A percentile compares a stretch with the other conserved stretches of the same genome.
Evolutionary conservation across 30 jellyfish, hydroid and myxozoan genomes (phyloP).

Genomic region (Rhopilema esculentum): DNA sequence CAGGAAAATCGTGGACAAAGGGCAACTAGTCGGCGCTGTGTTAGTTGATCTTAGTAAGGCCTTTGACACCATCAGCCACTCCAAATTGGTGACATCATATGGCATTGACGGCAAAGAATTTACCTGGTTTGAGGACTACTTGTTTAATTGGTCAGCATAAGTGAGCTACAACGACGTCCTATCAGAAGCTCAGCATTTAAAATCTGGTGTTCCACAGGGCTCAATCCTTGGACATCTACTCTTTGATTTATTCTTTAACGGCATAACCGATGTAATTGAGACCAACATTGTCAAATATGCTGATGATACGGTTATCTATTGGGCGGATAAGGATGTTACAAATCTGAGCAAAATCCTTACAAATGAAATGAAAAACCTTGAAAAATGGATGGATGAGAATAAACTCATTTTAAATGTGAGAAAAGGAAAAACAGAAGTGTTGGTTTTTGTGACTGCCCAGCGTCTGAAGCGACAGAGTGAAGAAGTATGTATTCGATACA

Average conservation of each 20-base stretch:
- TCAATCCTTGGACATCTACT: too few species aligned
- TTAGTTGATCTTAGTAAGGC: too few species aligned
- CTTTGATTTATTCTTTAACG: too few species aligned
- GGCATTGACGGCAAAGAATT: too few species aligned
- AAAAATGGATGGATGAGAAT: too few species aligned
- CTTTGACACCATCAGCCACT: too few species aligned
- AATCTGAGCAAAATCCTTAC: constrained; percentile 20
- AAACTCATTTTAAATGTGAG: too few species aligned
- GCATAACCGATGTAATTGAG: too few species aligned
- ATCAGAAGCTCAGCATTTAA: constrained; percentile 8
- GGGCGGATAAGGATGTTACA: constrained; percentile 7
- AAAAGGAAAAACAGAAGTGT: not conserved
- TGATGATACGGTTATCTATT: constrained; percentile 19
- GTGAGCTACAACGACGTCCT: constrained; percentile 16
- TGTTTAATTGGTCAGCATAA: constrained; percentile 7
- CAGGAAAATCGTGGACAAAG: too few species aligned
- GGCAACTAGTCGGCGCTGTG: too few species aligned
- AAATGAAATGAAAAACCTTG: not conserved
- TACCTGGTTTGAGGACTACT: too few species aligned
- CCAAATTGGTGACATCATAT: too few species aligned
- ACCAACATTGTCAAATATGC: constrained; percentile 7
- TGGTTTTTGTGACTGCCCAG: constrained; percentile 63
- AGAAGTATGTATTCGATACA: constrained; percentile 1
- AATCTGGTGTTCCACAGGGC: constrained; percentile 22
- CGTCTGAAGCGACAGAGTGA: constrained; percentile 49